Percentiles rank a stretch among this genome's conserved stretches.
phyloP scores from a whole-genome alignment of 2,113 vertebrate species.

The Calidris pugnax region DNA sequence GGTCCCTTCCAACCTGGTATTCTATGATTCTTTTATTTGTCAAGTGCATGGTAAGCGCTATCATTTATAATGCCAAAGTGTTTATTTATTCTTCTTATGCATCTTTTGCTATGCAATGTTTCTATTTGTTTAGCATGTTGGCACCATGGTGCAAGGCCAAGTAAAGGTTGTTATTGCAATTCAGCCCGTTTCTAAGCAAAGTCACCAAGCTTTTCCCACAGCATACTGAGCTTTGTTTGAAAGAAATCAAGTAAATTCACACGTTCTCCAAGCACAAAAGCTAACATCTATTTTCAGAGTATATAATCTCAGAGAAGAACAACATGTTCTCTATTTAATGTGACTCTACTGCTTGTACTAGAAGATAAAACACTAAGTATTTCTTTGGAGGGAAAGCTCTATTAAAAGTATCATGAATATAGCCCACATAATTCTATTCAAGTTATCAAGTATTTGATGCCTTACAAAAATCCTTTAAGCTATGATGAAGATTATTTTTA shows the following conservation, averaged over 20 bases:
- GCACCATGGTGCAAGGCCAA: neutral
- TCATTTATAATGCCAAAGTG: neutral
- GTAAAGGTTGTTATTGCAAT: neutral
- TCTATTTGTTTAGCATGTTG: neutral
- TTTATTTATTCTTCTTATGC: neutral
- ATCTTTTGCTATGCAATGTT: neutral
- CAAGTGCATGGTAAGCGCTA: neutral
- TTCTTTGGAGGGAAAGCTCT: neutral
- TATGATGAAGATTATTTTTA: neutral
- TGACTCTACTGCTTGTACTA: neutral
- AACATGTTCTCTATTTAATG: neutral
- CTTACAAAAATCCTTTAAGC: neutral
- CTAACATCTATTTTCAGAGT: neutral
- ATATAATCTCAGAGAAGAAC: neutral
- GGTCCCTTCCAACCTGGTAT: neutral
- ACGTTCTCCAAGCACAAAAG: neutral
- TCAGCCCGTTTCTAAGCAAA: neutral
- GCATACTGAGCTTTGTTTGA: neutral
- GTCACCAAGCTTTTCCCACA: neutral
- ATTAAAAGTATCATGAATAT: neutral
- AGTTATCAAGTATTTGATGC: neutral
- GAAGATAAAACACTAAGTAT: neutral
- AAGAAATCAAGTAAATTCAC: slow-evolving; percentile 33
- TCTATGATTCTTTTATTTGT: neutral
- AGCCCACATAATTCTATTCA: neutral